Base-by-base conservation (phyloP, 2,888 invertebrate species). In the Hydroisotoma schaefferi region DNA sequence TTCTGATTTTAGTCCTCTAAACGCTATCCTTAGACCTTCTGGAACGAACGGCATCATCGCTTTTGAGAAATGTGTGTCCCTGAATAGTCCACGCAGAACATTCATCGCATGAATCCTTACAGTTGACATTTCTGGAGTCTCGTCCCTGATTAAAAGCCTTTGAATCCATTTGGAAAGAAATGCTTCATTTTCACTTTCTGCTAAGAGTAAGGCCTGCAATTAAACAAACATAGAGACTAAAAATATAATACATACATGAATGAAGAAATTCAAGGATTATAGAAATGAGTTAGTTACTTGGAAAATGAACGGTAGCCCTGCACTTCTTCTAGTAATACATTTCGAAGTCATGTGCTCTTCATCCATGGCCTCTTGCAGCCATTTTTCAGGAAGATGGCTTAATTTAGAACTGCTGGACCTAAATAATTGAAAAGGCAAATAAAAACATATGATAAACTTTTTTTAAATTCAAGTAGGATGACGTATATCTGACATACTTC, bases 261-360 rank as follows among this genome's bases (percentile, higher is more conserved):
- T 38, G 33, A 52, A 33, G 33, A 10, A 10, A 33, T 33, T 33
- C 33, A 15, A 15, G 8, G 8, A 15, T 10, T 33, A 8, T 10
- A 10, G 15, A 15, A 10, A 10, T 33, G 8, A 33, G 33, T 10
- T 15, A 33, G 8, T 33, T 68, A 87, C 88, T 81, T 89, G 87
- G 69, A 93, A 84, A 81, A 94, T 87, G 76, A 90, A 95, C 0
- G 97, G 97, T 56, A 98, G 81, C 0, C 97, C 98, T 12, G 94
- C 97, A 76, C 94, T 94, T 63, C 97, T 81, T 23, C 97, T 80
- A 0, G 95, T 95, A 4, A 90, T 82, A 74, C 88, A 90, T 74
- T 83, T 83, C 1, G 77, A 76, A 64, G 78, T 78, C 23, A 75
- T 75, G 55, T 75, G 73, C 47, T 60, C 63, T 43, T 67, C 67